A percentile compares a stretch with the other conserved stretches of the same genome.
These are phyloP conservation scores for Calosoma granatense DNA, from an alignment of 1,140 invertebrate species.

Conservation along the genomic window DNA sequence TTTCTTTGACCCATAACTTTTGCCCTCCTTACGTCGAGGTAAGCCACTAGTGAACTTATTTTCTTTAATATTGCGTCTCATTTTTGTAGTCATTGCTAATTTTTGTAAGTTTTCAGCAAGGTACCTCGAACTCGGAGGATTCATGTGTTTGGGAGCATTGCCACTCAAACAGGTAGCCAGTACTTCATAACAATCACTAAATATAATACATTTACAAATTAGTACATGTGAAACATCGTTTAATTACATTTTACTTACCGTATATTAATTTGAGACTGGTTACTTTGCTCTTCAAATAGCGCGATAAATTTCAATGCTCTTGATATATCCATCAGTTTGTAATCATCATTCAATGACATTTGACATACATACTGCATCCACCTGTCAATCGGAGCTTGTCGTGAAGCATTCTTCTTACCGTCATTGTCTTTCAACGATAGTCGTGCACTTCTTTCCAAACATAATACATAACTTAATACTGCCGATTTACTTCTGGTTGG, in stretches of 20 bases:
- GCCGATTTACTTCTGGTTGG: neutral
- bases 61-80: slow-evolving; percentile 15
- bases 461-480: neutral
- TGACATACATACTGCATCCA: slow-evolving; percentile 17
- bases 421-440: neutral
- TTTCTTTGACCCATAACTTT: neutral
- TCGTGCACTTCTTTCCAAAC: neutral
- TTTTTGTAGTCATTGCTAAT: no score
- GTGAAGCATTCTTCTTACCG: neutral
- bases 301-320: slow-evolving; percentile 18
- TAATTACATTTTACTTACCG: no score
- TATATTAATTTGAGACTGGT: no score
- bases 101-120: slow-evolving; percentile 14
- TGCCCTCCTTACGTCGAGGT: neutral
- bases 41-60: slow-evolving; percentile 8
- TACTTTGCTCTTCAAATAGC: slow-evolving; percentile 17
- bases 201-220: no score
- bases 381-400: slow-evolving; percentile 16
- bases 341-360: slow-evolving; percentile 1
- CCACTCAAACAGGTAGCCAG: slow-evolving; percentile 15
- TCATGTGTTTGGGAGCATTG: slow-evolving; percentile 14
- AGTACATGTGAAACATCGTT: no score
- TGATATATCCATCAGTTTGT: slow-evolving; percentile 10
- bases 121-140: slow-evolving; percentile 11
- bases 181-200: slow-evolving; percentile 18